Base-by-base conservation (phyloP, 1,140 invertebrate species). In the Aporrectodea caliginosa region DNA sequence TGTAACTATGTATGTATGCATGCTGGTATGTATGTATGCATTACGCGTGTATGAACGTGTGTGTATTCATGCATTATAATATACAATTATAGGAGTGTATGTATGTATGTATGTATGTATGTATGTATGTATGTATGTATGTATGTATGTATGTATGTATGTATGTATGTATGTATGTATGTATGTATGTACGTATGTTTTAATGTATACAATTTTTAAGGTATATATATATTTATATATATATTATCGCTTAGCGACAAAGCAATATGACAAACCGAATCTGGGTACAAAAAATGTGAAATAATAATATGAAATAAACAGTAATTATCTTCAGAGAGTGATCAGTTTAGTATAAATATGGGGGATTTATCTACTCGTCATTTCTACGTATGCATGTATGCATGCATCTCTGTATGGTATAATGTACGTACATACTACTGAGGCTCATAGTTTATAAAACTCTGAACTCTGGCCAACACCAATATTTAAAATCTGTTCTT, bases 1-100 rank as follows among this genome's bases (percentile, higher is more conserved):
- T 70, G 27, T 77, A 70, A 29, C 1, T 29, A 77, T 77, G 43
- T 77, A 77, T 77, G 43, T 77, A 77, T 77, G 29, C 69, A 77
- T 69, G 43, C 69, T 69, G 58, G 43, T 77, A 77, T 69, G 43
- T 77, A 77, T 69, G 43, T 69, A 77, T 69, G 43, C 68, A 77
- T 77, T n/a, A n/a, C n/a, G 35, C 30, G 68, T 77, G 35, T 77
- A 77, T 77, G 1, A 68, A 35, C 69, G 68, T 69, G 0, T 77
- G 75, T 77, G 0, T 77, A 43, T 77, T 0, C 69, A 0, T 77
- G 1, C 69, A 1, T 70, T 0, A 68, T 35, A 0, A 35, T 69
- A 43, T 77, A 1, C 1, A 43, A 68, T n/a, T 77, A 1, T 77
- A 35, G 43, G 75, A 68, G 32, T 77, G 75, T 77, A 35, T 77